Evolutionary conservation across 2,888 invertebrate species (phyloP), one percentile per base, ranked within the genome.

Genomic region (Ametastegia equiseti): DNA sequence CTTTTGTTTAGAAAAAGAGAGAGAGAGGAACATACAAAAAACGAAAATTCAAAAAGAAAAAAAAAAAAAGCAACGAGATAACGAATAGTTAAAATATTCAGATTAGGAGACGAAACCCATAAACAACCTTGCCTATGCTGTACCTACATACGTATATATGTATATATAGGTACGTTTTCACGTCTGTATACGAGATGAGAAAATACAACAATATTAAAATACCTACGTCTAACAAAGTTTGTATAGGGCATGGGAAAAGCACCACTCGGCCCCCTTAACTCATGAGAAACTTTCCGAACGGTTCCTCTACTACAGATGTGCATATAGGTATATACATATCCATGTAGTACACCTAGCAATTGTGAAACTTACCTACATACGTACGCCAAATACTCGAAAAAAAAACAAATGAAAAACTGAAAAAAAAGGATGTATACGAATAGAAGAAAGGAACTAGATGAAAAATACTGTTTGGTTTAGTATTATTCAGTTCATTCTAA

Each of bases 201-300:
- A 30, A 60, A 60, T 30, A 60, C 60, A 60, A 60, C 60, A 30
- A 30, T 60, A 30, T 11, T 7, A 67, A 67, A 9, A 9, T 9
- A 67, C 7, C 36, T 19, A 67, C 23, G 4, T 39, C 7, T 36
- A n/a, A 39, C 39, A 67, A 39, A 67, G 67, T 67, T 67, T 67
- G 67, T 67, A 36, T 23, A 67, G 67, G 67, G 67, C 67, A 36
- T 67, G 67, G 67, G 67, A 67, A 67, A 67, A 39, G n/a, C 54
- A 3, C 39, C 39, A 39, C 67, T 23, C n/a, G 36, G 39, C 19
- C 39, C 39, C 39, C 27, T 67, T n/a, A 71, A 27, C 71, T 45
- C 71, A 27, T 71, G 71, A 71, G 45, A 71, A 71, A 71, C 23
- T 45, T 71, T 71, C 30, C 47, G 23, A 45, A 42, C 67, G 19